phyloP scores from a whole-genome alignment of 2,113 vertebrate species.

The Oncorhynchus clarkii region DNA sequence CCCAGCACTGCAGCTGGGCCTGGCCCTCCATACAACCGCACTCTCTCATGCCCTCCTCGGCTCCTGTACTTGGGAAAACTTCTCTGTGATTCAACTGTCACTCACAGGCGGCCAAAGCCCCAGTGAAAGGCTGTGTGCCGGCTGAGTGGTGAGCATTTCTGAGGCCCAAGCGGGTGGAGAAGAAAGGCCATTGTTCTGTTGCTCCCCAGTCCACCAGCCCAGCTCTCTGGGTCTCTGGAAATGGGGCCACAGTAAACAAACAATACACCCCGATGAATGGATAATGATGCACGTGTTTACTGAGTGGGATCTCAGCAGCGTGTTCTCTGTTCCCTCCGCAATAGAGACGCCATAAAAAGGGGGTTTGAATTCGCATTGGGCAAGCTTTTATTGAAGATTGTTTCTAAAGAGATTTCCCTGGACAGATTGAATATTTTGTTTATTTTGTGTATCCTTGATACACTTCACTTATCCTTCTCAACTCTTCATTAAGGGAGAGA shows the following conservation, averaged over 20 bases:
- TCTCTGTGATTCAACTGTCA: conserved; percentile 90
- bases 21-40: conserved; percentile 73
- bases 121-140: conserved; percentile 79
- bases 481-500: conserved; percentile 1
- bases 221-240: conserved; percentile 73
- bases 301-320: conserved; percentile 73
- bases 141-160: conserved; percentile 82
- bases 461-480: conserved; percentile 2
- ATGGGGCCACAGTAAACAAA: conserved; percentile 85
- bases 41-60: conserved; percentile 38
- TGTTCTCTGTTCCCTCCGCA: conserved; percentile 65
- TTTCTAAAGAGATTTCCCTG: conserved; percentile 22
- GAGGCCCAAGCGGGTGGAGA: conserved; percentile 77
- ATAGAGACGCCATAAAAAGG: conserved; percentile 53
- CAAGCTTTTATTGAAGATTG: conserved; percentile 34
- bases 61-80: conserved; percentile 80
- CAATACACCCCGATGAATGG: conserved; percentile 79
- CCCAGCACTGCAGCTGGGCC: conserved; percentile 87
- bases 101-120: conserved; percentile 80
- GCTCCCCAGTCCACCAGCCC: conserved; percentile 78
- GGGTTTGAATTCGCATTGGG: conserved; percentile 35
- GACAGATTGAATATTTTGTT: conserved; percentile 26
- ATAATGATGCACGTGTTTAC: conserved; percentile 84
- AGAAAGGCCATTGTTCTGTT: conserved; percentile 81
- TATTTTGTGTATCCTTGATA: conserved; percentile 12